Percentiles rank a stretch among this genome's conserved stretches.
phyloP scores from a whole-genome alignment of 2,888 invertebrate genomes.

The Diploptera punctata region DNA sequence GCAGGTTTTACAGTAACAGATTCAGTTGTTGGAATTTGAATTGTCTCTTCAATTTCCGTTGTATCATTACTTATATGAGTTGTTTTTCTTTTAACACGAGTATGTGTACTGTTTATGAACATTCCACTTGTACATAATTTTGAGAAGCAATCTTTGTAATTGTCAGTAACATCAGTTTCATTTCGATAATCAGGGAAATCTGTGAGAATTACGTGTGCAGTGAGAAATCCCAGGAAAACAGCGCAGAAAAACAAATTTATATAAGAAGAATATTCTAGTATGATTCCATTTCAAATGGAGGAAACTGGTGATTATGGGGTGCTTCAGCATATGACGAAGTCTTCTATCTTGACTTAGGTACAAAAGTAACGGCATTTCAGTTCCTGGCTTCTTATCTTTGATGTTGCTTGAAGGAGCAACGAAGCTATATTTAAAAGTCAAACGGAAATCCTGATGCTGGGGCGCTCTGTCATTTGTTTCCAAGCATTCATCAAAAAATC shows the following conservation, averaged over 20 bases:
- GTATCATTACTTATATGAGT: too few species aligned
- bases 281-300: constrained; percentile 75
- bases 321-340: constrained; percentile 71
- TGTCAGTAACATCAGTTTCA: too few species aligned
- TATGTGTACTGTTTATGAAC: too few species aligned
- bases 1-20: too few species aligned
- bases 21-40: too few species aligned
- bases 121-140: too few species aligned
- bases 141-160: too few species aligned
- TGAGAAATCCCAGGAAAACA: constrained; percentile 19
- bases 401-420: neutral
- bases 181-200: neutral
- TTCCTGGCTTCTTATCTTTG: neutral
- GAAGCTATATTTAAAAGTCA: constrained; percentile 60
- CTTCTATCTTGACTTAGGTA: constrained; percentile 12
- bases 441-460: constrained; percentile 23
- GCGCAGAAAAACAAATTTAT: constrained; percentile 16
- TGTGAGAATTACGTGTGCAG: neutral
- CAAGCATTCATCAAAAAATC: constrained; percentile 18
- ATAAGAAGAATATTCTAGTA: constrained; percentile 16
- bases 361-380: constrained; percentile 6
- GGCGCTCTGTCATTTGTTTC: constrained; percentile 13
- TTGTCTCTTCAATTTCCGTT: too few species aligned
- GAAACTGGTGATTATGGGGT: constrained; percentile 81
- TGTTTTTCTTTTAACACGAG: too few species aligned